Percentiles rank a stretch among this genome's conserved stretches.
Conservation (phyloP, 2,888 invertebrate species). For the Serripes groenlandicus region DNA sequence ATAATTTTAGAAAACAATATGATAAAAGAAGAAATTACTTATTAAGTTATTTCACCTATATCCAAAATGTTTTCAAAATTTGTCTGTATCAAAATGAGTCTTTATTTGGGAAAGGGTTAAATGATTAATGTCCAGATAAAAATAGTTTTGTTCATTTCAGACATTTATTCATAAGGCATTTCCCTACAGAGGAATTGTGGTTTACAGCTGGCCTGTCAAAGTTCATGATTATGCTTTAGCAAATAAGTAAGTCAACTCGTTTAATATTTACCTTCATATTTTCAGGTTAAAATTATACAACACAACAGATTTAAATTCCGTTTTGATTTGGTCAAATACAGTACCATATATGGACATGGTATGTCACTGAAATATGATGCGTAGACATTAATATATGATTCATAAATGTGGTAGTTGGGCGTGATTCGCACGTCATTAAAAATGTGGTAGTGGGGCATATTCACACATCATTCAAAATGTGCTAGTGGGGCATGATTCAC, state of each 20-base stretch:
- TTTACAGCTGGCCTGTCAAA: conserved; percentile 97
- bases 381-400: too few species aligned
- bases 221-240: conserved; percentile 17
- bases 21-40: not conserved
- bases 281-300: not conserved
- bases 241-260: conserved; percentile 13
- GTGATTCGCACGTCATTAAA: too few species aligned
- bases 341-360: too few species aligned
- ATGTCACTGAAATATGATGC: too few species aligned
- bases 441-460: too few species aligned
- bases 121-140: not conserved
- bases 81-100: not conserved
- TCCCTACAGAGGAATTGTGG: conserved; percentile 98
- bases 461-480: too few species aligned
- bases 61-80: too few species aligned
- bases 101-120: not conserved
- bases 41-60: not conserved
- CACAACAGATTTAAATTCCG: too few species aligned
- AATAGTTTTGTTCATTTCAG: conserved; percentile 79
- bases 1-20: too few species aligned
- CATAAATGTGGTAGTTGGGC: too few species aligned
- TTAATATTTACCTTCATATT: not conserved
- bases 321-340: too few species aligned
- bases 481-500: too few species aligned
- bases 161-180: conserved; percentile 98